Base-by-base conservation (phyloP, 2,888 invertebrate genomes). In the Tachina grossa region DNA sequence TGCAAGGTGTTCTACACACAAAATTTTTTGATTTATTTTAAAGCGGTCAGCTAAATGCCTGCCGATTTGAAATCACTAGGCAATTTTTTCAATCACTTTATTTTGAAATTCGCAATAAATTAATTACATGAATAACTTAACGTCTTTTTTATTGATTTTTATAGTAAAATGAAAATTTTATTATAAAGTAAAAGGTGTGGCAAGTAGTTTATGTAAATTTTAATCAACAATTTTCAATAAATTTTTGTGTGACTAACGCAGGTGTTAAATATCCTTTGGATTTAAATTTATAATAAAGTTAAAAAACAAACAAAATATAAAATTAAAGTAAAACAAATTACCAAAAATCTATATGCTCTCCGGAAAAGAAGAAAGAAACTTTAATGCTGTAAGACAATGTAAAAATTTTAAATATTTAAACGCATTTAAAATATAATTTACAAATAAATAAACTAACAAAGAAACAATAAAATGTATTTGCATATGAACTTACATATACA, bases 381-480 rank as follows among this genome's bases (percentile, higher is more conserved):
- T 31, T 31, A 31, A 31, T 31, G 4, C 31, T 31, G 31, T 31
- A 13, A 41, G 43, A 49, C n/a, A 41, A 0, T 49, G 22, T 41
- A 41, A 74, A 51, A 41, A 19, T 16, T 1, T 53, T 53, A 63
- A 22, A 53, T 41, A 8, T 53, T 63, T 63, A 51, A 51, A 63
- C 43, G 14, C 19, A 51, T 19, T 75, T 51, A 75, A 63, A 49
- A 14, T 39, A 63, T 43, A 41, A 10, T 43, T 49, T 53, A 22
- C 72, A 74, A 59, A 74, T 47, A 72, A 59, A 72, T 72, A 22
- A 59, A 72, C 22, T 59, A 72, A 72, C 14, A 45, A 66, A 45
- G 11, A 41, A 68, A 53, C 16, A 49, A 49, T 19, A 71, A 45
- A 4, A 6, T n/a, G 22, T 39, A 69, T 43, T 55, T 13, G 19